Base-by-base conservation (phyloP, 2,113 vertebrate genomes). In the Pungitius pungitius region DNA sequence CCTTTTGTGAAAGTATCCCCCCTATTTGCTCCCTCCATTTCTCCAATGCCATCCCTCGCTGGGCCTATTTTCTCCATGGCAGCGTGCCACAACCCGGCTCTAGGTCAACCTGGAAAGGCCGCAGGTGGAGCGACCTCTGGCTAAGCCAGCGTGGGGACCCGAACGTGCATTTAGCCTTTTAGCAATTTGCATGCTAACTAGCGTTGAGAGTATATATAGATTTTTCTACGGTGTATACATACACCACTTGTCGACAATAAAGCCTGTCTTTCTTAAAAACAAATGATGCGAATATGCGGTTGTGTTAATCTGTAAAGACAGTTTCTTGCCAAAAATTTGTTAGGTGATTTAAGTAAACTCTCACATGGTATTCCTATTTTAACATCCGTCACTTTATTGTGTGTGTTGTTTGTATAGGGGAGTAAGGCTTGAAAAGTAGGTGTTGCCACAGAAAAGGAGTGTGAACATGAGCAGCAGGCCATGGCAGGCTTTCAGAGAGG, bases 401-500 rank as follows among this genome's bases (percentile, higher is more conserved):
- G 66, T 40, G 43, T 73, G n/a, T 45, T 24, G 55, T 35, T 24
- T 54, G 40, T 70, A 20, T 62, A 49, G 22, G 40, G 18, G 24
- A 66, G 52, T 26, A 10, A 40, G 56, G 57, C 33, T 61, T 30
- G 45, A 27, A 24, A 65, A 66, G 74, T 62, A 42, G 73, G 57
- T 66, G 80, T 69, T 75, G 47, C 72, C 73, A 67, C 37, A 69
- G 58, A 76, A 54, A 65, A 78, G 63, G 51, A 87, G 78, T 64
- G 73, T 78, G 81, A 86, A 83, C 66, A 76, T 59, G 72, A 87
- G 77, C 72, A 85, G 76, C 76, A 42, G 81, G 82, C 76, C 78
- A 74, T 75, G 80, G 75, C 88, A 86, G 64, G 45, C 59, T 78
- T 82, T 79, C 80, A 85, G 67, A 81, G 75, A 80, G 62, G 75